Evolutionary conservation across 92 coral and sea anemone species (phyloP), one percentile per base, ranked within the genome.

Genomic region (Porites divaricata): DNA sequence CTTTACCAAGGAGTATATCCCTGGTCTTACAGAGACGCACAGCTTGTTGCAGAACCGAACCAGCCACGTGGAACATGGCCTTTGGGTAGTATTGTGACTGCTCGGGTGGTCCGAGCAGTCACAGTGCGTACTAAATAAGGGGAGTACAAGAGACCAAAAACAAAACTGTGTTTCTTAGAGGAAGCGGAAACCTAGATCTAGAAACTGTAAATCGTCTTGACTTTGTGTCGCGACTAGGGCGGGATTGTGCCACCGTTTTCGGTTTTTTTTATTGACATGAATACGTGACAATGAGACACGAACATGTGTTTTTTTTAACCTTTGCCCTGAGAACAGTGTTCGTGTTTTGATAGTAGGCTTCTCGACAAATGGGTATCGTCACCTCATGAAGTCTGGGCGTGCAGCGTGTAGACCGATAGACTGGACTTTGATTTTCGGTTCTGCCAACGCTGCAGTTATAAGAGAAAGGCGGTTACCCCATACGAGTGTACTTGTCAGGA

Each of bases 31-130:
- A 20, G 70, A 66, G 26, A 66, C 64, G 2, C 76, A 22, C 77
- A 76, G n/a, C 67, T 85, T 3, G 54, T 76, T 17, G 83, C 83
- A 3, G 68, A 85, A 20, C n/a, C 28, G 7, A 85, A 85, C 13
- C 81, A 85, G 59, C 83, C 74, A 48, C 45, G 88, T 3, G 83
- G 83, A 11, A 50, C 58, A 69, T 84, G 88, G 88, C 82, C 88
- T 13, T 19, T 84, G 74, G 80, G 62, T 8, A 51, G 81, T 26
- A 45, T 84, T 20, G 52, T 71, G 20, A 63, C 14, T 28, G 57
- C 58, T 22, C 45, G 45, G 45, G 4, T 35, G 45, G 45, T 35
- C 45, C 45, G 45, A 35, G 70, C 26, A 20, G 70, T 66, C 14
- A 66, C 70, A 20, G 70, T 66, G 45, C 70, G 9, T 66, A 20